Percentiles rank a stretch among this genome's conserved stretches.
Evolutionary conservation across 2,113 vertebrate species (phyloP).

Genomic region (Hemiscyllium ocellatum): DNA sequence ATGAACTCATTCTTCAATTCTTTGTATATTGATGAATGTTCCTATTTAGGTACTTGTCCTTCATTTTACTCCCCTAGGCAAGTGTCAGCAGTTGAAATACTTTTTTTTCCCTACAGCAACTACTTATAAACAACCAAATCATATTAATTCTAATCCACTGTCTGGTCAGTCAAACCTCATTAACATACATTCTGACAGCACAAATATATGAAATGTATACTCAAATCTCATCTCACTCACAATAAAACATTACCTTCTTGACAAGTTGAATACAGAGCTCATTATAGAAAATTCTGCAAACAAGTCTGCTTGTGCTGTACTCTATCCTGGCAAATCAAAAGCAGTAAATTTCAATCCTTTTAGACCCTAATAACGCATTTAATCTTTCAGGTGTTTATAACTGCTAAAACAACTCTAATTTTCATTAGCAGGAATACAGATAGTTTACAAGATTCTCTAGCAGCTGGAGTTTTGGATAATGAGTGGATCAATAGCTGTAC

Average conservation of each 20-base stretch:
- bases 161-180: constrained; percentile 24
- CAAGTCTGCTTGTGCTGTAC: neutral
- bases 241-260: neutral
- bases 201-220: neutral
- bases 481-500: no score
- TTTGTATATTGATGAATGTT: constrained; percentile 16
- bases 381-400: neutral
- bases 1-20: constrained; percentile 2
- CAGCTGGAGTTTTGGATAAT: neutral
- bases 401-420: neutral
- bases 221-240: neutral
- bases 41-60: neutral
- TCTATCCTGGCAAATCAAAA: neutral
- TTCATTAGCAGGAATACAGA: neutral
- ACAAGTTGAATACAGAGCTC: neutral
- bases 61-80: neutral
- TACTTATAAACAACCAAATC: neutral
- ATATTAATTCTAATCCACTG: neutral
- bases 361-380: neutral
- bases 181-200: constrained; percentile 11
- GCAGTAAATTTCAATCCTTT: neutral
- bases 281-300: neutral
- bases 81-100: neutral
- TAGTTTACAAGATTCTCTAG: neutral
- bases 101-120: neutral